Evolutionary conservation across 2,113 vertebrate species (phyloP).

Genomic region (Myrmecophaga tridactyla): DNA sequence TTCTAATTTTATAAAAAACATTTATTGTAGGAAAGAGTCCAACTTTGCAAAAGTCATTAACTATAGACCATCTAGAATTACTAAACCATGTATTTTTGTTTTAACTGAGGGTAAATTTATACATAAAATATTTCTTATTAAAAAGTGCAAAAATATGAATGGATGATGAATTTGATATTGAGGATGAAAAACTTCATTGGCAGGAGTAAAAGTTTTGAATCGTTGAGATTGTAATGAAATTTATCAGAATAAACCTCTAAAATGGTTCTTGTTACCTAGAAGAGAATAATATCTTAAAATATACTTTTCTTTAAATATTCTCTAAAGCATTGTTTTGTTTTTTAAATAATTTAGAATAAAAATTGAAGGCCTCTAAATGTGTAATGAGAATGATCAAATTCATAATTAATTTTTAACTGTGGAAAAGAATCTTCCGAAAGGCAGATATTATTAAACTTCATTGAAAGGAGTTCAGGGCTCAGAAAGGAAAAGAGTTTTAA

Average conservation of each 20-base stretch:
- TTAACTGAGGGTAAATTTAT: conserved; percentile 2
- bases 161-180: conserved; percentile 17
- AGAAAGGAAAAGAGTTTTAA: conserved; percentile 32
- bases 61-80: not conserved
- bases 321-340: conserved; percentile 24
- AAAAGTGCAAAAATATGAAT: conserved; percentile 33
- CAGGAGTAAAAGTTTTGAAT: conserved; percentile 37
- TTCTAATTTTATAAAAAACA: conserved; percentile 32
- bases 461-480: conserved; percentile 6
- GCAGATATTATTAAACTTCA: conserved; percentile 34
- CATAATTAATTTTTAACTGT: conserved; percentile 30
- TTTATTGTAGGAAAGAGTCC: conserved; percentile 40
- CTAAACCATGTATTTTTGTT: conserved; percentile 23
- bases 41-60: conserved; percentile 40
- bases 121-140: conserved; percentile 36
- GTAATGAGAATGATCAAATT: conserved; percentile 46
- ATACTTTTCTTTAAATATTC: conserved; percentile 11
- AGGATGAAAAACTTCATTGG: not conserved
- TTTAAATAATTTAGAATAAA: conserved; percentile 47
- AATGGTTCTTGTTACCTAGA: not conserved
- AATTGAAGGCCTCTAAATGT: conserved; percentile 9
- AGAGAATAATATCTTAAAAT: conserved; percentile 42
- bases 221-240: not conserved
- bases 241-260: conserved; percentile 23
- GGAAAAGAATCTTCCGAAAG: conserved; percentile 11